A percentile compares a stretch with the other conserved stretches of the same genome.
These are phyloP conservation scores for Cherax destructor DNA, from an alignment of 1,140 invertebrate species.

Conservation along the genomic window DNA sequence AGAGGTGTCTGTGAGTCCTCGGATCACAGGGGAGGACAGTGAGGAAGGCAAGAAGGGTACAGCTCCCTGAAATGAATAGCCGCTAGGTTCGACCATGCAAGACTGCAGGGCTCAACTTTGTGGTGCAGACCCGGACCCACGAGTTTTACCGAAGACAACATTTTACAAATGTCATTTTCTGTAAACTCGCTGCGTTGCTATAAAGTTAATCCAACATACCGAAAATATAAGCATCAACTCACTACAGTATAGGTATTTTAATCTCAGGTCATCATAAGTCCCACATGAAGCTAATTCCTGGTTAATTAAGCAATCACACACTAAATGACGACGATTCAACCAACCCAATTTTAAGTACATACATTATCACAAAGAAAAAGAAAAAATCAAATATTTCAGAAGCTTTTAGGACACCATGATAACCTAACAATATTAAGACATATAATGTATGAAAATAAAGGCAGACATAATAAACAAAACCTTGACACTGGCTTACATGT, in stretches of 20 bases:
- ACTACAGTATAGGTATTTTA: not conserved
- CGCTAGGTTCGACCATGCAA: slow-evolving; percentile 26
- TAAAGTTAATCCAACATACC: not conserved
- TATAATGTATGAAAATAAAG: no score
- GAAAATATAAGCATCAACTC: not conserved
- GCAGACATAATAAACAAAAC: no score
- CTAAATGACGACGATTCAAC: not conserved
- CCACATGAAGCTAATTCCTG: not conserved
- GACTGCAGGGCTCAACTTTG: slow-evolving; percentile 18
- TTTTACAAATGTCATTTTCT: not conserved
- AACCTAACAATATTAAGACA: no score
- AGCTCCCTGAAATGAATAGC: slow-evolving; percentile 58
- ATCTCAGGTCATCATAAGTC: not conserved
- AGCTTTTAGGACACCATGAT: no score
- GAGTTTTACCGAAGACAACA: not conserved
- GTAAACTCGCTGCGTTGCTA: not conserved
- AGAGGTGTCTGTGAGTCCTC: slow-evolving; percentile 28
- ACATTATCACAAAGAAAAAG: no score
- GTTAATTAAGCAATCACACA: not conserved
- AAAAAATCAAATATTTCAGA: no score
- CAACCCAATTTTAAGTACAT: not conserved
- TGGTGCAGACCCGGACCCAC: not conserved
- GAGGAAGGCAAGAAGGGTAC: slow-evolving; percentile 44
- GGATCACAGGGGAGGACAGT: slow-evolving; percentile 53
- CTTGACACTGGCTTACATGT: no score